phyloP scores from a whole-genome alignment of 2,888 invertebrate genomes.

The Xestoiulus laeticollis region DNA sequence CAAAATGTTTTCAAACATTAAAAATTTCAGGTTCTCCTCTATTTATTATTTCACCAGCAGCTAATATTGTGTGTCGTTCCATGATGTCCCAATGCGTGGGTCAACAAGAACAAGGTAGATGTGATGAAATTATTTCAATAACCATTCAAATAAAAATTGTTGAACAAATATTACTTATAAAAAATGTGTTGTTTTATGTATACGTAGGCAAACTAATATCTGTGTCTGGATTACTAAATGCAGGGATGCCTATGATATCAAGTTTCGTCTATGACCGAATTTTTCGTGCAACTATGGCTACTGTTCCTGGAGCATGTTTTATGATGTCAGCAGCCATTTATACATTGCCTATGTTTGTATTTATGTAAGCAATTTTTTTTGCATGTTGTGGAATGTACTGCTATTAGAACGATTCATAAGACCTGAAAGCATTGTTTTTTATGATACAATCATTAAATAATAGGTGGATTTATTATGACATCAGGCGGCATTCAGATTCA shows the following conservation, averaged over 20 bases:
- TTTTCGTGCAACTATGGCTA: conserved; percentile 41
- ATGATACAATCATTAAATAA: background rate
- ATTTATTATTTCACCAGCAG: background rate
- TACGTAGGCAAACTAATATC: background rate
- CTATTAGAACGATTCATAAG: no score
- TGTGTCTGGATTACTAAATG: background rate
- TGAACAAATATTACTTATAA: background rate
- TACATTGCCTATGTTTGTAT: background rate
- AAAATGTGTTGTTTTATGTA: background rate
- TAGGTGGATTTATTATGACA: background rate
- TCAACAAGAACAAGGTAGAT: conserved; percentile 22
- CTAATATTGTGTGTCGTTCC: background rate
- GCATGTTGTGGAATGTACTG: no score
- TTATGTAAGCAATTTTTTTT: no score
- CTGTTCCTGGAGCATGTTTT: background rate
- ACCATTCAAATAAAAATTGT: no score
- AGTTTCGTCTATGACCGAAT: conserved; percentile 43
- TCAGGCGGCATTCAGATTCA: background rate
- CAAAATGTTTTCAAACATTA: no score
- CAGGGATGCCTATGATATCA: conserved; percentile 15
- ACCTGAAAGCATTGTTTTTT: no score
- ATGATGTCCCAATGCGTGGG: conserved; percentile 30
- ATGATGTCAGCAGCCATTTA: conserved; percentile 18
- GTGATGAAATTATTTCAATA: no score
- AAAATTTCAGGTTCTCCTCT: background rate